These are phyloP conservation scores for Agapornis canus DNA, from an alignment of 2,797 vertebrate species.

Conservation along the genomic window DNA sequence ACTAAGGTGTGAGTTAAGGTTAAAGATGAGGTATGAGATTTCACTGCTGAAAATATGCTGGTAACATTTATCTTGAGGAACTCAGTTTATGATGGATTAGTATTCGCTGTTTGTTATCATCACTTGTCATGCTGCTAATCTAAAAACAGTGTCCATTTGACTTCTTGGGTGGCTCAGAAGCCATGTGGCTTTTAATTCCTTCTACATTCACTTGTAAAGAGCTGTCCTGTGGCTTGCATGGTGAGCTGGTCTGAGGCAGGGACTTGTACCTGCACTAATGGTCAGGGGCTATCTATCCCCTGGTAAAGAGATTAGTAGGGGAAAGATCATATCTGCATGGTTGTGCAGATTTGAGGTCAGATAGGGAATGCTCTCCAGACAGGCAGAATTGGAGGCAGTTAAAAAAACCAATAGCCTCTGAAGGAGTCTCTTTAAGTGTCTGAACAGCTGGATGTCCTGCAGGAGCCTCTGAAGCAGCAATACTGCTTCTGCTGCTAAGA, in stretches of 20 bases:
- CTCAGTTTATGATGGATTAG: background rate
- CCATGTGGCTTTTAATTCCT: background rate
- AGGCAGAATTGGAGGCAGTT: background rate
- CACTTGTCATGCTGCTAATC: background rate
- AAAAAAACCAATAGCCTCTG: background rate
- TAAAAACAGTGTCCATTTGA: background rate
- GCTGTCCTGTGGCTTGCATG: background rate
- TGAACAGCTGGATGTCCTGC: background rate
- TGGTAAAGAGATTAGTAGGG: too few species aligned
- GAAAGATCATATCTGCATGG: background rate
- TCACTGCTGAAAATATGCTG: background rate
- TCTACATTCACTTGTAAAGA: accelerated
- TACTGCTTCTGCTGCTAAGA: background rate
- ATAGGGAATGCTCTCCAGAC: background rate
- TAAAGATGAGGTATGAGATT: background rate
- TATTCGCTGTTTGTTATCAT: background rate
- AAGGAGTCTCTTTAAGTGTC: background rate
- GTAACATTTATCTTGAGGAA: background rate
- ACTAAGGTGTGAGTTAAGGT: background rate
- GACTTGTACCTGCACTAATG: background rate
- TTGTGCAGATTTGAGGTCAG: background rate
- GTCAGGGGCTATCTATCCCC: background rate
- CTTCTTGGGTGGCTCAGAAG: background rate
- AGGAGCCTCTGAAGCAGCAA: background rate
- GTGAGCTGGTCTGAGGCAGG: background rate